Percentiles rank a stretch among this genome's conserved stretches.
These are phyloP conservation scores for Oryctolagus cuniculus DNA, from an alignment of 2,113 vertebrate species.

Conservation along the genomic window mOryCun1.1 NC_091451.1:27606001-27606500, in stretches of 20 bases:
- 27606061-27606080: not conserved
- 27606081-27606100: not conserved
- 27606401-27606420: too few species aligned
- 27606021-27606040: not conserved
- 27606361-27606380: too few species aligned
- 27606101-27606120: not conserved
- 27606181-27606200: not conserved
- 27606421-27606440: too few species aligned
- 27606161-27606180: not conserved
- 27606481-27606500: too few species aligned
- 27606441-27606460: too few species aligned
- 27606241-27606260: not conserved
- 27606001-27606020: not conserved
- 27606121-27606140: too few species aligned
- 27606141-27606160: not conserved
- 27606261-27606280: not conserved
- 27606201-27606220: not conserved
- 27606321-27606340: not conserved
- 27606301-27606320: not conserved
- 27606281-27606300: not conserved
- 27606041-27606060: not conserved
- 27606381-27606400: too few species aligned
- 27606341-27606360: not conserved
- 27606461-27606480: too few species aligned
- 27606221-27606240: not conserved